Conservation (phyloP, 1,140 invertebrate genomes). For the Drosophila ficusphila region DNA sequence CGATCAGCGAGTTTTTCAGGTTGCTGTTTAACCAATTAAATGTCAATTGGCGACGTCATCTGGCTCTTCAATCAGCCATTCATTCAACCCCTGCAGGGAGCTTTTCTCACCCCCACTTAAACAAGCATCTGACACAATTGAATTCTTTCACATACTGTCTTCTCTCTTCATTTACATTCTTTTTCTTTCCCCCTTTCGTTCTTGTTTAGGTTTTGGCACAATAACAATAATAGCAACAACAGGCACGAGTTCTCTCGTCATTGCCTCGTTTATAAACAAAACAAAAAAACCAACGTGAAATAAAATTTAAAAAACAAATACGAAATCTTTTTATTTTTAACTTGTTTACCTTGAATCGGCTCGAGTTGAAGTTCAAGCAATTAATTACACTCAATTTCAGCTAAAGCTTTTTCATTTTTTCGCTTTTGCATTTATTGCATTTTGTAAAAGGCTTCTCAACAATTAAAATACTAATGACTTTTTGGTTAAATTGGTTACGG, state of each 20-base stretch:
- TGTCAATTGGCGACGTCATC: conserved; percentile 68
- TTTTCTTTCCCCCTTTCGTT: conserved; percentile 3
- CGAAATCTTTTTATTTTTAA: conserved; percentile 57
- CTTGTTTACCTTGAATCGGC: conserved; percentile 66
- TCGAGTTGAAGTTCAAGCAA: conserved; percentile 67
- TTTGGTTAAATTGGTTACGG: conserved; percentile 3
- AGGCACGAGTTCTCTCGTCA: conserved; percentile 53
- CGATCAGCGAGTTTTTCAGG: conserved; percentile 39
- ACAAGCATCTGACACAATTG: conserved; percentile 17
- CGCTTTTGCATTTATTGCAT: conserved; percentile 18
- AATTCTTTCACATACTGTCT: conserved; percentile 8
- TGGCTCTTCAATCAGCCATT: conserved; percentile 31
- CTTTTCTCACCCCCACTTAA: conserved; percentile 6
- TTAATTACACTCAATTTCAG: conserved; percentile 61
- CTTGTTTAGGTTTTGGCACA: conserved; percentile 49
- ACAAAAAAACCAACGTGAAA: conserved; percentile 23
- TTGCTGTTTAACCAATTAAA: conserved; percentile 51
- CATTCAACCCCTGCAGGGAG: conserved; percentile 17
- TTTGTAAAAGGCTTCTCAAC: conserved; percentile 20
- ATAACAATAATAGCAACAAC: conserved; percentile 31
- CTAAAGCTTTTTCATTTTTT: conserved; percentile 14
- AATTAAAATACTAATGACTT: conserved; percentile 23
- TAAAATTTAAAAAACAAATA: conserved; percentile 36
- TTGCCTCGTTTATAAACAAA: conserved; percentile 65
- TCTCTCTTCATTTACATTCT: background rate